Conservation (phyloP, 2,888 invertebrate species). For the Acleris literana region DNA sequence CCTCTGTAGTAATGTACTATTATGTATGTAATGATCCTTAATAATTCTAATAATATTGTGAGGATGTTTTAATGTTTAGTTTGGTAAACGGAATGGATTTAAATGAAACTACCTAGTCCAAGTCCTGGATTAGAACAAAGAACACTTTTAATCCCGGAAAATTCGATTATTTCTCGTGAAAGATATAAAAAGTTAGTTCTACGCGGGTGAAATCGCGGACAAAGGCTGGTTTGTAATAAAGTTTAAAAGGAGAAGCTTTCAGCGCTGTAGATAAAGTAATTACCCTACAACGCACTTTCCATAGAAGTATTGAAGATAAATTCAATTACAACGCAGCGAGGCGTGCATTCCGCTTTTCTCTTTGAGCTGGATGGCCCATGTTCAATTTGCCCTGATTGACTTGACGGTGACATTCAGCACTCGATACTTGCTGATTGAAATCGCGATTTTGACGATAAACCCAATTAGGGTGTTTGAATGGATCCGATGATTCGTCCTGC, state of each 20-base stretch:
- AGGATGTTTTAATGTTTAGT: too few species aligned
- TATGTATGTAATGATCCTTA: too few species aligned
- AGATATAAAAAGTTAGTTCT: too few species aligned
- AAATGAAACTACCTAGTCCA: too few species aligned
- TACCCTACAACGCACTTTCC: constrained; percentile 13
- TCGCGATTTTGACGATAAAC: constrained; percentile 64
- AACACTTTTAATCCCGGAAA: too few species aligned
- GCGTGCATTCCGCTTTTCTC: constrained; percentile 42
- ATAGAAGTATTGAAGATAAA: constrained; percentile 34
- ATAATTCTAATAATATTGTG: too few species aligned
- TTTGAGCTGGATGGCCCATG: constrained; percentile 59
- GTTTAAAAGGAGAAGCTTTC: too few species aligned
- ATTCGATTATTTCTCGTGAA: too few species aligned
- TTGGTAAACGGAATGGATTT: too few species aligned
- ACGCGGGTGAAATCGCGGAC: background rate
- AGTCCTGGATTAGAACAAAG: too few species aligned
- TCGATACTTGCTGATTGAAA: constrained; percentile 66
- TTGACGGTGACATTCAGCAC: constrained; percentile 61
- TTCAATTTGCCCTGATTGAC: constrained; percentile 72
- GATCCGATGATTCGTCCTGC: constrained; percentile 34
- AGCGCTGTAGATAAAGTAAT: constrained; percentile 13
- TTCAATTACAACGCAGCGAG: constrained; percentile 39
- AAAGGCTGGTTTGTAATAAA: too few species aligned
- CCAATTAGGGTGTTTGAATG: constrained; percentile 58
- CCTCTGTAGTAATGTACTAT: too few species aligned